Base-by-base conservation (phyloP, 1,140 invertebrate genomes). In the Cherax destructor region DNA sequence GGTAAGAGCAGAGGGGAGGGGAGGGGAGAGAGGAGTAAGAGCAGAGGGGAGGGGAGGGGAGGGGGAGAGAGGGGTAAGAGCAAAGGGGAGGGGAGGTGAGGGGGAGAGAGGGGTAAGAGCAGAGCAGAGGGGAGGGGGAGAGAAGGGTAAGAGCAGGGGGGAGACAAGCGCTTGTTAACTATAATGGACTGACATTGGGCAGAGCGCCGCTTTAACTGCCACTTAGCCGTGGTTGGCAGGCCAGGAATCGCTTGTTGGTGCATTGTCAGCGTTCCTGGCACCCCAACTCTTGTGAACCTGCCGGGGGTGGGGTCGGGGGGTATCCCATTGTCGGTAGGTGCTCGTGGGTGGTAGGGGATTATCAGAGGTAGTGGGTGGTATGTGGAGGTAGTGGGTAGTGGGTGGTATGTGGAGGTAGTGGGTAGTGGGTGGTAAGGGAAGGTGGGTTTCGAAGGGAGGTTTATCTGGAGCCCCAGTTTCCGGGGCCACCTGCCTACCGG, bases 211-310 rank as follows among this genome's bases (percentile, higher is more conserved):
- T 59, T 74, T 74, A 86, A 86, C 84, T 86, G 84, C 84, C 84
- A 86, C 76, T 86, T 86, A 86, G 74, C 72, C n/a, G 84, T 86
- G 69, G 84, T 86, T 83, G 69, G 84, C 24, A 18, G 72, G 21
- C 24, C 69, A 24, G 84, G 84, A 77, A 76, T 76, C 69, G 50
- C 69, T 76, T 11, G 69, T 61, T 50, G 69, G 69, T 24, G 84
- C 69, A 56, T 50, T 47, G 49, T 74, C 72, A 86, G 69, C 84
- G 49, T 86, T 86, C 69, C 52, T 77, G 50, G 65, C 50, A 56
- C 52, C 52, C 50, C 59, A 24, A 41, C 16, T 18, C 50, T 86
- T 52, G 69, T 52, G 52, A n/a, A 56, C 83, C 18, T 78, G 72
- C 84, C 50, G 76, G 18, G 21, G 9, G 47, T 9, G 41, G 49